phyloP scores from a whole-genome alignment of 2,888 invertebrate species.

The Apantesis nais region DNA sequence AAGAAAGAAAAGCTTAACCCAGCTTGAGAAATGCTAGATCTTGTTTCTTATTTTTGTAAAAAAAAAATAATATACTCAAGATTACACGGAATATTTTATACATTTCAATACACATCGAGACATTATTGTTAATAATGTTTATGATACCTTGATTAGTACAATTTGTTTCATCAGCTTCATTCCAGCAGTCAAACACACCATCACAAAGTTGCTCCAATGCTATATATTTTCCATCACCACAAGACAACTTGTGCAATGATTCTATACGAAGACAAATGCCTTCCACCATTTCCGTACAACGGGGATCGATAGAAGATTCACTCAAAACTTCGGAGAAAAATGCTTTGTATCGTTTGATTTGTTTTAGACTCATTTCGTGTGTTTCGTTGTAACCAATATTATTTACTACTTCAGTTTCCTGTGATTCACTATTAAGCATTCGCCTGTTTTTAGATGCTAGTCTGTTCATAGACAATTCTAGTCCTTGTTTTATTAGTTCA shows the following conservation, averaged over 20 bases:
- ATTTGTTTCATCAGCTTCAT: slow-evolving; percentile 65
- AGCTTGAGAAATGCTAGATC: neutral
- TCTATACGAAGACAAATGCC: slow-evolving; percentile 58
- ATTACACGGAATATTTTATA: neutral
- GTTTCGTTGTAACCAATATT: slow-evolving; percentile 19
- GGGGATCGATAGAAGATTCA: slow-evolving; percentile 23
- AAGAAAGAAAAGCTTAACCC: neutral
- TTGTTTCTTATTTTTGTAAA: neutral
- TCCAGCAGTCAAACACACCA: slow-evolving; percentile 61
- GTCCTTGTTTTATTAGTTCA: slow-evolving; percentile 48
- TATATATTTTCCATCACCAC: slow-evolving; percentile 54
- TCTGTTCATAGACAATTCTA: slow-evolving; percentile 44
- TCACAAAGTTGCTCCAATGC: slow-evolving; percentile 65
- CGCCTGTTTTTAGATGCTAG: slow-evolving; percentile 28
- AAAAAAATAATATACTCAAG: neutral
- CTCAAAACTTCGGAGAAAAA: slow-evolving; percentile 31
- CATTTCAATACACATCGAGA: neutral
- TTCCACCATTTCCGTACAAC: slow-evolving; percentile 47
- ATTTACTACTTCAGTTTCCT: slow-evolving; percentile 27
- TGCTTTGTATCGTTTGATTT: slow-evolving; percentile 31
- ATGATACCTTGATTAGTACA: slow-evolving; percentile 62
- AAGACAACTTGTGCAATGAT: slow-evolving; percentile 58
- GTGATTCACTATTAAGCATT: neutral
- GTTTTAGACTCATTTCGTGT: slow-evolving; percentile 19
- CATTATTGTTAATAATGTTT: neutral